Evolutionary conservation across 2,113 vertebrate genomes (phyloP).

Genomic region (Macrotus californicus): DNA sequence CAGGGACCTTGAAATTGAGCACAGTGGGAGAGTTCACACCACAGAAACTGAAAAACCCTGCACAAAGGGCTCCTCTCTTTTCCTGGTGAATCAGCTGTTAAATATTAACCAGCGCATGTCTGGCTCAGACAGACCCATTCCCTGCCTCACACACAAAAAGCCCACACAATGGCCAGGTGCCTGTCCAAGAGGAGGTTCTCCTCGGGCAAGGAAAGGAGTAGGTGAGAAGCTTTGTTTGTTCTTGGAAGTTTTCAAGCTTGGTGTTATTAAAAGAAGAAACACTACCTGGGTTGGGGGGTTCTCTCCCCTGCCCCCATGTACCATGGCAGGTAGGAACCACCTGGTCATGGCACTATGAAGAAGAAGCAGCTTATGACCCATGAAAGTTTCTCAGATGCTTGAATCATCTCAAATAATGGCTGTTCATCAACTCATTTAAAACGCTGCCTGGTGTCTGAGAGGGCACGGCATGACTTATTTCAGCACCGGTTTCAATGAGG

Average conservation of each 20-base stretch:
- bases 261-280: background rate
- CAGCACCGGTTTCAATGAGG: background rate
- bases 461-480: no score
- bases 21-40: background rate
- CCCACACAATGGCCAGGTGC: background rate
- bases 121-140: background rate
- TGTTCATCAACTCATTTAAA: background rate
- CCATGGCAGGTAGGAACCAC: background rate
- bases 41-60: background rate
- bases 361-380: background rate
- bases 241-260: background rate
- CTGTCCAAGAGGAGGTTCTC: background rate
- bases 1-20: background rate
- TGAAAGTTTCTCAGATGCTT: background rate
- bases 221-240: background rate
- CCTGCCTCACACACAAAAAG: background rate
- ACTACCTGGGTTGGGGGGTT: no score
- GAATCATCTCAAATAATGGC: background rate
- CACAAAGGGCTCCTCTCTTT: background rate
- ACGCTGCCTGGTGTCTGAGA: background rate
- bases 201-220: background rate
- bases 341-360: background rate
- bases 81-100: background rate
- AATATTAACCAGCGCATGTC: background rate
- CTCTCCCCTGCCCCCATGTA: background rate